Evolutionary conservation across 2,113 vertebrate genomes (phyloP), one percentile per base, ranked within the genome.

Genomic region (Sinocyclocheilus rhinocerous): DNA sequence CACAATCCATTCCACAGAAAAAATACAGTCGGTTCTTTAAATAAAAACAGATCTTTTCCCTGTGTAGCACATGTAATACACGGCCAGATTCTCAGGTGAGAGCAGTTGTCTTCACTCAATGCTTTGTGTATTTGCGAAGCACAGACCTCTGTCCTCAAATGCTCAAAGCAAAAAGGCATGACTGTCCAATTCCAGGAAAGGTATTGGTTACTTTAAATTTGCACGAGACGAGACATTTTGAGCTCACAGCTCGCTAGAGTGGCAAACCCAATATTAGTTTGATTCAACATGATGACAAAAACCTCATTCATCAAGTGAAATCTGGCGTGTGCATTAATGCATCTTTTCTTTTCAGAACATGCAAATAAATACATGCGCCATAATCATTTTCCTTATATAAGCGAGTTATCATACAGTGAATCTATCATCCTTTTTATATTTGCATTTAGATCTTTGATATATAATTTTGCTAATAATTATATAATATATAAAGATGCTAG

Each of bases 221-320:
- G 83, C 67, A 84, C 22, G 73, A 86, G 72, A 88, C 36, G 83
- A 76, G 81, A 75, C 76, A 29, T 45, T 80, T 63, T 81, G 85
- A 79, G 69, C 50, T 69, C 26, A 69, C 42, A 85, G 80, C 85
- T 79, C 45, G 45, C 18, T 24, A 24, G 76, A 65, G 57, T 81
- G 73, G 79, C 63, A 84, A 84, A 81, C 84, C 33, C 82, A 86
- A 26, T 83, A 80, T 45, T 78, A 50, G 65, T 84, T 84, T 88
- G 85, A 90, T 89, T 88, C 29, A 36, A 85, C 67, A 85, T 81
- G 88, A 89, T 88, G 83, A 86, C 76, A 87, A 84, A 84, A 84
- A n/a, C n/a, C n/a, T n/a, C 91, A 90, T 91, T 92, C 88, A 91
- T 89, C 87, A 89, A 85, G 75, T 84, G 81, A 87, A 89, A 81